Percentiles rank a stretch among this genome's conserved stretches.
Conservation (phyloP, 2,797 vertebrate species). For the Rousettus madagascariensis region DNA sequence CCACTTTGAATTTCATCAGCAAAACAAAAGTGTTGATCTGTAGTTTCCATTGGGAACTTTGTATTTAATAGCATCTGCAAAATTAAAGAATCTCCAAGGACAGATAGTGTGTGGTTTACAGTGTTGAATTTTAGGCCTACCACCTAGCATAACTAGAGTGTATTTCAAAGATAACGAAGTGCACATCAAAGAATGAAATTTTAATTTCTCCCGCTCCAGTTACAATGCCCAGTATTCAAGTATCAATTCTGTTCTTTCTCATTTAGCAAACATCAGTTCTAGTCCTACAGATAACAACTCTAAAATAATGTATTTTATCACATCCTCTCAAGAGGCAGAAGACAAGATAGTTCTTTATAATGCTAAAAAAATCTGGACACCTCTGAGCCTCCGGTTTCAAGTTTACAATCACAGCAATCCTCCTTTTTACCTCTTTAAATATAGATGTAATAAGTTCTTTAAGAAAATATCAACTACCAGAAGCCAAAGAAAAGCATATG, state of each 20-base stretch:
- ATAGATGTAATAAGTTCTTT: constrained; percentile 62
- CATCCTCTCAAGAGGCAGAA: constrained; percentile 49
- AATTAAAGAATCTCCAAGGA: constrained; percentile 78
- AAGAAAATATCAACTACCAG: constrained; percentile 62
- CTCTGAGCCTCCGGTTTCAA: constrained; percentile 53
- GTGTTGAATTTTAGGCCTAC: constrained; percentile 35
- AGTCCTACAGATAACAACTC: constrained; percentile 62
- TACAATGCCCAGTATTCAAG: constrained; percentile 64
- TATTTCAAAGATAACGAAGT: constrained; percentile 75
- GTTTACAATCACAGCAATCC: not conserved
- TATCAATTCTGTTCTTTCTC: constrained; percentile 67
- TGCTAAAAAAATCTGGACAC: constrained; percentile 48
- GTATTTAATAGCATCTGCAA: constrained; percentile 79
- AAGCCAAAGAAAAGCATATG: constrained; percentile 65
- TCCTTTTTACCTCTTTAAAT: constrained; percentile 72
- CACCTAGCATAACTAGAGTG: constrained; percentile 67
- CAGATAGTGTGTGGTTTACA: constrained; percentile 61
- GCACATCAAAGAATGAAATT: constrained; percentile 70
- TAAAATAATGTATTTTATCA: constrained; percentile 55
- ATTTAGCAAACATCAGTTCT: constrained; percentile 74
- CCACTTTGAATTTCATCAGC: constrained; percentile 53
- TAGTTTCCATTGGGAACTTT: constrained; percentile 75
- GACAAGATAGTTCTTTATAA: constrained; percentile 56
- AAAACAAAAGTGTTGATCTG: constrained; percentile 69
- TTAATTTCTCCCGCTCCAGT: constrained; percentile 59